A percentile compares a stretch with the other conserved stretches of the same genome.
These are phyloP conservation scores for Leptatherina wallacei DNA, from an alignment of 2,797 vertebrate genomes.

Conservation along the genomic window DNA sequence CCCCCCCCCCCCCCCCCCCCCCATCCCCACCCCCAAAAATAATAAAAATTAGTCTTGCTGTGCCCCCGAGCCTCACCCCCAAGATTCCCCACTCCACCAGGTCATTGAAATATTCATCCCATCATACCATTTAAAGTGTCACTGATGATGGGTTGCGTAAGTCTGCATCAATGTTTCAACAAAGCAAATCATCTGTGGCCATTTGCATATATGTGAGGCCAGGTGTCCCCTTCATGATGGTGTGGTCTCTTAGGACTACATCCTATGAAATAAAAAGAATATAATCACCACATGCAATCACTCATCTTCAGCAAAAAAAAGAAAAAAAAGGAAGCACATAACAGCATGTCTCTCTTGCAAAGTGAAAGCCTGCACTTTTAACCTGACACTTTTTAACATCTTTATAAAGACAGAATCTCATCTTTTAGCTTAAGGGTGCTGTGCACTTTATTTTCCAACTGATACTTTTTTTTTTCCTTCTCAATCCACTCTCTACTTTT, in stretches of 20 bases:
- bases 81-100: slow-evolving; percentile 18
- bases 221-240: slow-evolving; percentile 33
- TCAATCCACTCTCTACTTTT: slow-evolving; percentile 17
- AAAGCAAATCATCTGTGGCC: slow-evolving; percentile 25
- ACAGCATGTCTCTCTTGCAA: slow-evolving; percentile 12
- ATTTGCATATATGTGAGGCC: slow-evolving; percentile 26
- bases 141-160: slow-evolving; percentile 49
- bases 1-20: too few species aligned
- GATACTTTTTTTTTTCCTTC: not conserved
- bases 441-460: slow-evolving; percentile 19
- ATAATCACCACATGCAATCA: slow-evolving; percentile 15
- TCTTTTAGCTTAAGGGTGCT: slow-evolving; percentile 14
- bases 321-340: not conserved
- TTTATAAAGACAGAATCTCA: slow-evolving; percentile 10
- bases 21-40: too few species aligned
- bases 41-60: slow-evolving; percentile 18
- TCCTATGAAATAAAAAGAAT: slow-evolving; percentile 17
- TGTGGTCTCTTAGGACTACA: slow-evolving; percentile 36
- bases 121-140: slow-evolving; percentile 65
- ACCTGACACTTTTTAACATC: slow-evolving; percentile 34
- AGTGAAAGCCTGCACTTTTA: slow-evolving; percentile 9
- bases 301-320: slow-evolving; percentile 20
- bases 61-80: slow-evolving; percentile 50
- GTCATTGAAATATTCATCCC: slow-evolving; percentile 74
- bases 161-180: slow-evolving; percentile 66